Base-by-base conservation (phyloP, 2,113 vertebrate species). In the Ibidorhyncha struthersii region DNA sequence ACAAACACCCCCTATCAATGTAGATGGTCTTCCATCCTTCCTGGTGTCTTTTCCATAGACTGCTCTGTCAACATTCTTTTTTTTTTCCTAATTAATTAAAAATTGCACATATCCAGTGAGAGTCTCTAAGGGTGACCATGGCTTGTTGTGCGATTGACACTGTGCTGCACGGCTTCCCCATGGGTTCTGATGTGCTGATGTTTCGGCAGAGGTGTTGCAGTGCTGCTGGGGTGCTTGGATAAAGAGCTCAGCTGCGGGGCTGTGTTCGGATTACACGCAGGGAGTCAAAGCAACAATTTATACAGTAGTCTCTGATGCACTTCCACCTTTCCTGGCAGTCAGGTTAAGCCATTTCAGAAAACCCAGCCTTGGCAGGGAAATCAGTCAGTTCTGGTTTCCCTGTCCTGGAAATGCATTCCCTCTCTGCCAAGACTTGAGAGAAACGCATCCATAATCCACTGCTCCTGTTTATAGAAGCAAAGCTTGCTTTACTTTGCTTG, bases 401-500 rank as follows among this genome's bases (percentile, higher is more conserved):
- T 55, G 45, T 38, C 61, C 82, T 90, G 63, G 89, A 82, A 95
- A 83, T 29, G 15, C 6, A 1, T 90, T 97, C 89, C 74, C 32
- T 90, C 29, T 85, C 87, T 70, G 59, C 84, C 91, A 91, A 34
- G 84, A 55, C 53, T 36, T 58, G 66, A 89, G 43, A 91, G 58
- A 91, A 94, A 72, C 5, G n/a, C 58, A 52, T 93, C 74, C 84
- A 14, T 93, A 96, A 89, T 91, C 83, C 86, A 90, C 65, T 70
- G 20, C 32, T 95, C 66, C 87, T 90, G 67, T 77, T 96, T 95
- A 77, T 56, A 53, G 67, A 32, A 95, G 78, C 62, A 94, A 94
- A 94, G 82, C 82, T 95, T 72, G 70, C 62, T 83, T 92, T 97
- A 73, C 81, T 93, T 82, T 34, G 16, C 89, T 91, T 85, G 93